These are phyloP conservation scores for Himalopsyche japonica DNA, from an alignment of 2,888 invertebrate genomes.

Conservation along the genomic window DNA sequence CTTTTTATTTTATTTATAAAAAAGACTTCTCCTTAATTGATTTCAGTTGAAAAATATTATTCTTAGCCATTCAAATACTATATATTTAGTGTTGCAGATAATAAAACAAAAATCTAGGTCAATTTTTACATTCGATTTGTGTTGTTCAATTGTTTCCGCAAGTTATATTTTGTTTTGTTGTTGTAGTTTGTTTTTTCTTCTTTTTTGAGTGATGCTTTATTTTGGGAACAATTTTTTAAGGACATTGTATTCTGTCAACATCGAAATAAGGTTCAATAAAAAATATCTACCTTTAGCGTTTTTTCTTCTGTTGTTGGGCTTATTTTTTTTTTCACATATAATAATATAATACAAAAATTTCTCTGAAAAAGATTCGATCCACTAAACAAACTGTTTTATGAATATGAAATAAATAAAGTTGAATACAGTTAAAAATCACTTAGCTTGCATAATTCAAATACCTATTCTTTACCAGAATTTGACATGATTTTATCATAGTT, in stretches of 20 bases:
- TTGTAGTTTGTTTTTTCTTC: no score
- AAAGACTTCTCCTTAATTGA: no score
- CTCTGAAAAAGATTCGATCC: no score
- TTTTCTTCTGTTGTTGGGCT: not conserved
- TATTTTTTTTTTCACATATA: no score
- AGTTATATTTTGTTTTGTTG: not conserved
- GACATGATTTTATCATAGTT: no score
- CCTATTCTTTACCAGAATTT: no score
- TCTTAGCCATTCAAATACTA: not conserved
- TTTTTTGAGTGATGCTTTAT: not conserved
- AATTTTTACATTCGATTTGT: conserved; percentile 25
- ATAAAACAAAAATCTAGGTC: conserved; percentile 17
- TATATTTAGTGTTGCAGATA: not conserved
- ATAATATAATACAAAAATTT: no score
- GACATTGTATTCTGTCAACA: not conserved
- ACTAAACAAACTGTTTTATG: no score
- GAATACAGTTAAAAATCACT: no score
- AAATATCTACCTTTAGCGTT: not conserved
- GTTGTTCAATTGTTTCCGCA: not conserved
- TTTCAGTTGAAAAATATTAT: not conserved
- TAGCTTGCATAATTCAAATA: no score
- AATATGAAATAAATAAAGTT: no score
- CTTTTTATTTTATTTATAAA: no score
- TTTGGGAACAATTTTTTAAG: not conserved
- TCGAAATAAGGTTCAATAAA: not conserved